Conservation (phyloP, 1,140 invertebrate genomes). For the Bombus pascuorum region DNA sequence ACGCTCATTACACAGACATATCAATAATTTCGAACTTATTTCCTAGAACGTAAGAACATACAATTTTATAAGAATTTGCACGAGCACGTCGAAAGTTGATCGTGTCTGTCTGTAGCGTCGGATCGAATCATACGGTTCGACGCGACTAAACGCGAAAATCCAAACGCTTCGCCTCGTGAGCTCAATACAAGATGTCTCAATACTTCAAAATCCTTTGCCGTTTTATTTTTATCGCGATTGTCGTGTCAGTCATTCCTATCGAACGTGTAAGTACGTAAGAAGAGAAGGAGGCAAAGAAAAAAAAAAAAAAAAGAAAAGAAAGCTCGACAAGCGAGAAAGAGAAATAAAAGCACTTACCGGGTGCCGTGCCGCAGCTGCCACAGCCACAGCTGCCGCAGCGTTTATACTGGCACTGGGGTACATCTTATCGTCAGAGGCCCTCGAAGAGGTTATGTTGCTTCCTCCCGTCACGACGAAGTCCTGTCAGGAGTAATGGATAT, state of each 20-base stretch:
- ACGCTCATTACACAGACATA: too few relatives aligned
- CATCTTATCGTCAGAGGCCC: conserved; percentile 77
- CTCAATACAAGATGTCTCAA: conserved; percentile 20
- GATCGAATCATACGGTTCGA: conserved; percentile 12
- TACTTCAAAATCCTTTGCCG: background rate
- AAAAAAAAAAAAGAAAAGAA: conserved; percentile 11
- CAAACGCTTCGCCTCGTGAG: conserved; percentile 15
- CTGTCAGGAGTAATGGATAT: conserved; percentile 47
- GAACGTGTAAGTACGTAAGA: conserved; percentile 4
- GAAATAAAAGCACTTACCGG: conserved; percentile 79
- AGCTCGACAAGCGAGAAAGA: background rate
- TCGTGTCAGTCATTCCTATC: conserved; percentile 31
- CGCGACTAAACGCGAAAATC: conserved; percentile 25
- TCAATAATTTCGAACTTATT: background rate
- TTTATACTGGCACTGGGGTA: conserved; percentile 85
- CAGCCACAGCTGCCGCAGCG: conserved; percentile 84
- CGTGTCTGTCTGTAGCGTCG: conserved; percentile 1
- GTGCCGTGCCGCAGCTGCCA: conserved; percentile 84
- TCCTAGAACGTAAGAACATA: background rate
- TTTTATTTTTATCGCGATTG: conserved; percentile 30
- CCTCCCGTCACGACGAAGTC: conserved; percentile 36
- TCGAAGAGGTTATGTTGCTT: conserved; percentile 54
- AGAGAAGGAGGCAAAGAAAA: background rate
- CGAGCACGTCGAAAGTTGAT: background rate
- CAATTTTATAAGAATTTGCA: background rate